Base-by-base conservation (phyloP, 1,140 invertebrate genomes). In the Leptinotarsa lineolata region DNA sequence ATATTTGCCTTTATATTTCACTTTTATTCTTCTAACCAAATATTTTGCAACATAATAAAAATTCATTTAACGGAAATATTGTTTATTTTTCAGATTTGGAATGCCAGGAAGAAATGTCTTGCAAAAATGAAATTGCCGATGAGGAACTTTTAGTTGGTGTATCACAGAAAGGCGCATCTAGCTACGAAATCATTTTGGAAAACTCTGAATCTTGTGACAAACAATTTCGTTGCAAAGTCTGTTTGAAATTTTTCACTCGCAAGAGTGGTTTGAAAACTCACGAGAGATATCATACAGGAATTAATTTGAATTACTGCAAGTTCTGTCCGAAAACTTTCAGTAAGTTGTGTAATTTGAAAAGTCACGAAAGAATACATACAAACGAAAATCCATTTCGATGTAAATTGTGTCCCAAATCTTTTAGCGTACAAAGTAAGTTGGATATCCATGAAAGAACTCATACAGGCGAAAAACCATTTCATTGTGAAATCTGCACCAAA, bases 381-480 rank as follows among this genome's bases (percentile, higher is more conserved):
- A 88, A 87, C 58, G 84, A 86, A 30, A 81, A 83, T 18, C 85
- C 85, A 16, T 86, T 83, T 72, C 75, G 76, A 46, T 87, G 87
- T 73, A 85, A 85, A 72, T 80, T 86, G 11, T 90, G 89, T 78
- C 22, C 22, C 15, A 39, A 73, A 21, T 39, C 54, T 69, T 75
- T 20, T 68, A 30, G 20, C 15, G 16, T 72, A 60, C 39, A 39
- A 60, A 60, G 61, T 18, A 22, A 61, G 4, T 46, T 77, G 69
- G 84, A 83, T 20, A 76, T 84, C 15, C 87, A 88, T 75, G 84
- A 88, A 82, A 85, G 78, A 65, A 81, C 78, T 48, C 85, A 87
- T 67, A 84, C 83, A 8, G 82, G 88, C 6, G 88, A 90, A 80
- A 82, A 86, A 61, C 88, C 89, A 8, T 89, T 87, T 78, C 82